phyloP scores from a whole-genome alignment of 2,113 vertebrate species.

The Rhinichthys klamathensis region DNA sequence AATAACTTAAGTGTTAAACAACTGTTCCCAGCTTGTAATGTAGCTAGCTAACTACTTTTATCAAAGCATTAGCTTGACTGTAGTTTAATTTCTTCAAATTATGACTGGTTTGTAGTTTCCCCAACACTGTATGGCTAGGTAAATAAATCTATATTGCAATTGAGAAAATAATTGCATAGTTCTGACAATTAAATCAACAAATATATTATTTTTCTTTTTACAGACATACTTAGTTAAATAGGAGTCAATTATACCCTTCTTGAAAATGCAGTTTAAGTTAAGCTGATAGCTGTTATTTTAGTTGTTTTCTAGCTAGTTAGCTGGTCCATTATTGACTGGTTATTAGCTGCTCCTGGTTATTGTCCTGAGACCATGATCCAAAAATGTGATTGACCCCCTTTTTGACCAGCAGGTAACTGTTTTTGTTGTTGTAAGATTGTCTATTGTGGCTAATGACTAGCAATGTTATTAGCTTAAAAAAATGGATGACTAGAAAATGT shows the following conservation, averaged over 20 bases:
- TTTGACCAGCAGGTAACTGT: background rate
- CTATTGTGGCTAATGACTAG: background rate
- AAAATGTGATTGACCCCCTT: background rate
- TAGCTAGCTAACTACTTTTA: background rate
- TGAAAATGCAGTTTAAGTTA: background rate
- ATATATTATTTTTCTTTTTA: background rate
- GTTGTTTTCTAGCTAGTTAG: background rate
- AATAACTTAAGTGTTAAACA: too few species aligned
- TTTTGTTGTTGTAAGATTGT: background rate
- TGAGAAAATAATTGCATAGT: background rate
- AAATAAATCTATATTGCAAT: background rate
- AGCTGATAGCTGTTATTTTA: background rate
- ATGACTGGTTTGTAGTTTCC: background rate
- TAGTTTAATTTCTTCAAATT: background rate
- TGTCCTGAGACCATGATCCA: background rate
- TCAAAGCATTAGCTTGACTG: background rate
- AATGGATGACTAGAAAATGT: too few species aligned
- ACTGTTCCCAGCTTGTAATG: background rate
- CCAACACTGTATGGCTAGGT: background rate
- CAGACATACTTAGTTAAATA: background rate
- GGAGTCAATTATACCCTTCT: background rate
- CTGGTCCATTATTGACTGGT: background rate
- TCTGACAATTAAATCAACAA: background rate
- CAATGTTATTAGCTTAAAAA: background rate
- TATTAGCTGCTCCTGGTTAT: background rate